These are phyloP conservation scores for Drosophila mauritiana DNA, from an alignment of 1,140 invertebrate species.

Conservation along the genomic window DNA sequence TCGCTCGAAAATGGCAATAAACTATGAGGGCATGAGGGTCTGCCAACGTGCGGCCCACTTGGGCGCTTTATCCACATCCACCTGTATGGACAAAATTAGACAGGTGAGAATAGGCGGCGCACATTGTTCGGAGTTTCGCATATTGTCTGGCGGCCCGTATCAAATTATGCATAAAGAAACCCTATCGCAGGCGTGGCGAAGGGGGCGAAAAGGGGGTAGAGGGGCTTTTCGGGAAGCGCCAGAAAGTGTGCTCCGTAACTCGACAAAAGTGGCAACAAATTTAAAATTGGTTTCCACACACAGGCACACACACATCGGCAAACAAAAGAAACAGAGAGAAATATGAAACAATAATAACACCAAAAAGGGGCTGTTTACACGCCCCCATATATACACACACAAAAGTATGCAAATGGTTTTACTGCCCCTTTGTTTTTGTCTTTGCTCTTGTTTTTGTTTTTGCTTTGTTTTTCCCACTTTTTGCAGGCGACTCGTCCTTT, in stretches of 20 bases:
- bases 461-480: slow-evolving; percentile 13
- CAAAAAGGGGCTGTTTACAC: slow-evolving; percentile 72
- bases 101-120: slow-evolving; percentile 67
- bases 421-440: slow-evolving; percentile 74
- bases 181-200: slow-evolving; percentile 20
- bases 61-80: slow-evolving; percentile 6
- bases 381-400: slow-evolving; percentile 60
- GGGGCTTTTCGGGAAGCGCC: slow-evolving; percentile 43
- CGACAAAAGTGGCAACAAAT: slow-evolving; percentile 76
- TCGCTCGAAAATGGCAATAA: slow-evolving; percentile 66
- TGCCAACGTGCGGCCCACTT: slow-evolving; percentile 15
- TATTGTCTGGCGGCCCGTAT: slow-evolving; percentile 67
- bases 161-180: slow-evolving; percentile 65
- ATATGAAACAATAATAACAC: slow-evolving; percentile 70
- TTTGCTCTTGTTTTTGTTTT: slow-evolving; percentile 59
- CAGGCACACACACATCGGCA: slow-evolving; percentile 33
- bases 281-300: slow-evolving; percentile 77
- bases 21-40: slow-evolving; percentile 60
- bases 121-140: slow-evolving; percentile 22
- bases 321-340: slow-evolving; percentile 63
- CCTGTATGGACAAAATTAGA: slow-evolving; percentile 40
- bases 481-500: background rate
- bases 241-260: slow-evolving; percentile 65
- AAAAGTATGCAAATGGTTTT: slow-evolving; percentile 79
- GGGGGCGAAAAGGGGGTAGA: background rate